phyloP scores from a whole-genome alignment of 2,113 vertebrate genomes.

The Toxotes jaculatrix region DNA sequence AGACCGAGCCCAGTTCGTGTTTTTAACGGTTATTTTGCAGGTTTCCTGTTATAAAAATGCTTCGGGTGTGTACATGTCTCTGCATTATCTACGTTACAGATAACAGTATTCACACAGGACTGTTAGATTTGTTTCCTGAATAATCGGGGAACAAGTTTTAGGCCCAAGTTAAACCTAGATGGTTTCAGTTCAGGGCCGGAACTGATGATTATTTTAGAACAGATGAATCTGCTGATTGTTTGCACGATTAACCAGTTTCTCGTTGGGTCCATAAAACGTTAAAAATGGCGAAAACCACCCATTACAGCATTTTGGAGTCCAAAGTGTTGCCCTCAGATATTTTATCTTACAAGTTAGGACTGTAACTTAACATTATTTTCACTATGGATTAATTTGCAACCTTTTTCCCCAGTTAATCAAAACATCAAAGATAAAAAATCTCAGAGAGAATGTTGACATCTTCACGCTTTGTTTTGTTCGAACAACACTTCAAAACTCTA shows the following conservation, averaged over 20 bases:
- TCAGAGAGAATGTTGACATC: not conserved
- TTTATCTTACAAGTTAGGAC: not conserved
- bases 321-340: not conserved
- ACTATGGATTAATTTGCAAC: not conserved
- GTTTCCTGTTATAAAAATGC: not conserved
- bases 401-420: not conserved
- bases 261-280: not conserved
- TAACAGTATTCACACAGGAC: not conserved
- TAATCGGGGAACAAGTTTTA: not conserved
- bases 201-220: not conserved
- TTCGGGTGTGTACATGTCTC: not conserved
- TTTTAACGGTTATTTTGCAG: not conserved
- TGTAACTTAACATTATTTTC: not conserved
- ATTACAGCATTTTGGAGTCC: not conserved
- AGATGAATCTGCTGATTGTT: not conserved
- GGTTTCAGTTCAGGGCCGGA: not conserved
- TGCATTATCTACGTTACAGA: not conserved
- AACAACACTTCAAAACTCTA: not conserved
- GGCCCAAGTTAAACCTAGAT: slow-evolving; percentile 1
- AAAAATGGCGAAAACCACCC: not conserved
- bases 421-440: too few relatives aligned
- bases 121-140: not conserved
- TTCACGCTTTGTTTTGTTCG: not conserved
- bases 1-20: slow-evolving; percentile 53
- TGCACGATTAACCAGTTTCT: not conserved